Evolutionary conservation across 1,140 invertebrate species (phyloP), one percentile per base, ranked within the genome.

Genomic region (Drosophila rhopaloa): DNA sequence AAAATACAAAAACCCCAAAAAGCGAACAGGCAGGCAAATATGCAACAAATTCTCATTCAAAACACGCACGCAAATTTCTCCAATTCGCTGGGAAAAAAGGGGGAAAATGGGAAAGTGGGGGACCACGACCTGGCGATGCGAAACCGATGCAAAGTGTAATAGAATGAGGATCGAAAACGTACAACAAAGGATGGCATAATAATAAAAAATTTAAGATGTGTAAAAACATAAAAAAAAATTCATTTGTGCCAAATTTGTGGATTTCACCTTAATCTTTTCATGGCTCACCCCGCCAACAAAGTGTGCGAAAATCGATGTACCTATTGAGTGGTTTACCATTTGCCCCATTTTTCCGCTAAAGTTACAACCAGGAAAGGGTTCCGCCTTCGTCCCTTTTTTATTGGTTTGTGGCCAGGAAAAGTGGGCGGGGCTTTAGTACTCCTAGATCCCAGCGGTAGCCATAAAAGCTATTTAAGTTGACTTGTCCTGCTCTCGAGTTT

Each of bases 141-240:
- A 59, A 80, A 76, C 70, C 82, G 70, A 65, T 59, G 51, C 73
- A 65, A 81, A 89, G 73, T 80, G 77, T 81, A 89, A 89, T 89
- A 89, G 84, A 89, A 89, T 89, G 84, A 89, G 85, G 80, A 89
- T 89, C 77, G 84, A 79, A 89, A 89, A 81, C 68, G 84, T 79
- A 89, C 85, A 89, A 89, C 85, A 89, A 89, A 84, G 84, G 77
- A 89, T 83, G 76, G 84, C 83, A 88, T 88, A 89, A 89, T 88
- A 89, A 89, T 90, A 89, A 89, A 89, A 89, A 89, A 89, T 89
- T 84, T 89, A 84, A 89, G 84, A 89, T 89, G 84, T 89, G 85
- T 89, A 89, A 89, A 89, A 89, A 89, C 85, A 90, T 90, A 89
- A 89, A 89, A 89, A 84, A 89, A 89, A 89, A 89, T 89, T 89